phyloP scores from a whole-genome alignment of 2,797 vertebrate genomes.

The Chaenodraco wilsoni region DNA sequence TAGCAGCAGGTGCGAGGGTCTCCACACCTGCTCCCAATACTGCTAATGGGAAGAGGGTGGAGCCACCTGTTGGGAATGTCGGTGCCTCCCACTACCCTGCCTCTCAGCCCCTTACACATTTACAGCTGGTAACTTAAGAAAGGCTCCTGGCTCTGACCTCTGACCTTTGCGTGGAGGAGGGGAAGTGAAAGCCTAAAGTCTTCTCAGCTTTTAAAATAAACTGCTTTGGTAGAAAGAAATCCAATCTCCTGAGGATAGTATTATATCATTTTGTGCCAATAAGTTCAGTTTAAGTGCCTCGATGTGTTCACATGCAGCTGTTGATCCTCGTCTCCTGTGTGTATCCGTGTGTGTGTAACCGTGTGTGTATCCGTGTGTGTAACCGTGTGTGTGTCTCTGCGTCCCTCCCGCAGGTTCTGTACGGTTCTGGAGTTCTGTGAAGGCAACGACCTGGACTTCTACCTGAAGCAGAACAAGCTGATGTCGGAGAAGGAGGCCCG shows the following conservation, averaged over 20 bases:
- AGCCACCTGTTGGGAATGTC: too few species aligned
- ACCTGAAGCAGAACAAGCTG: constrained; percentile 98
- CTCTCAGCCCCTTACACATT: too few species aligned
- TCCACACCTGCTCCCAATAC: too few species aligned
- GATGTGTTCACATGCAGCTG: neutral
- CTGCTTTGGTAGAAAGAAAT: neutral
- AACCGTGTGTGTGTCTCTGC: neutral
- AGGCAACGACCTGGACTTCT: constrained; percentile 99
- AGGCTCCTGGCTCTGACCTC: constrained; percentile 20
- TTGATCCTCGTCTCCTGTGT: neutral
- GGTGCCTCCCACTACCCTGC: too few species aligned
- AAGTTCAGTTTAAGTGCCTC: neutral
- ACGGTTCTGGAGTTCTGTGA: constrained; percentile 99
- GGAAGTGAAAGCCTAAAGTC: neutral
- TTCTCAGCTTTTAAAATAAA: neutral
- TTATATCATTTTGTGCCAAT: neutral
- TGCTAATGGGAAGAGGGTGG: too few species aligned
- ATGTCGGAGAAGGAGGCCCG: constrained; percentile 99
- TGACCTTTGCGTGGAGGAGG: constrained; percentile 21
- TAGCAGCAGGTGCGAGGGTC: too few species aligned
- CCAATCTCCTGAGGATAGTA: neutral
- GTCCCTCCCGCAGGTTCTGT: constrained; percentile 87
- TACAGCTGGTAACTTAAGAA: constrained; percentile 1
- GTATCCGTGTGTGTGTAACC: neutral
- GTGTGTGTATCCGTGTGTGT: neutral